Base-by-base conservation (phyloP, 1,140 invertebrate genomes). In the Delia radicum region DNA sequence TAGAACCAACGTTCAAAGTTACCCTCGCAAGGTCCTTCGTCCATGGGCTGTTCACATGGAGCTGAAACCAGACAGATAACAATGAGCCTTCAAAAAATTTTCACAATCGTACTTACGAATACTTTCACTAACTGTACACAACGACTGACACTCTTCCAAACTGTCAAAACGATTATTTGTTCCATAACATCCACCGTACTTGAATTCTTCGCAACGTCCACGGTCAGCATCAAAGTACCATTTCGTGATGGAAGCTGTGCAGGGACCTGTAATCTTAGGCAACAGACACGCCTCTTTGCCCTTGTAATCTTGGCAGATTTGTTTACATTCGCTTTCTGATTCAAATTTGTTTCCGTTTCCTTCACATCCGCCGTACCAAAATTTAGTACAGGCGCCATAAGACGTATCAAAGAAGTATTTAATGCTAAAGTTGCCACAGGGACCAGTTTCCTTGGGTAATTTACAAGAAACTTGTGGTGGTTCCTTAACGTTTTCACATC, bases 341-440 rank as follows among this genome's bases (percentile, higher is more conserved):
- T 90, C 90, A 87, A 98, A 99, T 5, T 93, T 88, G 87, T 98
- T 97, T 3, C 90, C 91, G 83, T 98, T 99, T 46, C 97, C 96
- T 0, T 94, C 94, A 85, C 96, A 98, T 29, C 96, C 96, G 28
- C 96, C 95, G 84, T 97, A 98, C 95, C 95, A 98, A 87, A 98
- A 99, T 63, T 94, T 88, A 0, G 93, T 93, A 84, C 97, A 98
- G 15, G 93, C 93, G 15, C 95, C 95, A 85, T 97, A 97, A 26
- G 92, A 89, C 75, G 91, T 91, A 81, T 98, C 94, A 83, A 93
- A 98, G 90, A 91, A 97, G 93, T 94, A 98, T 80, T 93, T 92
- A 69, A 96, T 92, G 0, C 93, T 93, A 87, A 93, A 98, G 82
- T 97, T 94, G 24, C 90, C 87, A 81, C 95, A 96, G 0, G 89